Percentiles rank a stretch among this genome's conserved stretches.
phyloP scores from a whole-genome alignment of 2,888 invertebrate species.

The Drosophila peninsularis region DNA sequence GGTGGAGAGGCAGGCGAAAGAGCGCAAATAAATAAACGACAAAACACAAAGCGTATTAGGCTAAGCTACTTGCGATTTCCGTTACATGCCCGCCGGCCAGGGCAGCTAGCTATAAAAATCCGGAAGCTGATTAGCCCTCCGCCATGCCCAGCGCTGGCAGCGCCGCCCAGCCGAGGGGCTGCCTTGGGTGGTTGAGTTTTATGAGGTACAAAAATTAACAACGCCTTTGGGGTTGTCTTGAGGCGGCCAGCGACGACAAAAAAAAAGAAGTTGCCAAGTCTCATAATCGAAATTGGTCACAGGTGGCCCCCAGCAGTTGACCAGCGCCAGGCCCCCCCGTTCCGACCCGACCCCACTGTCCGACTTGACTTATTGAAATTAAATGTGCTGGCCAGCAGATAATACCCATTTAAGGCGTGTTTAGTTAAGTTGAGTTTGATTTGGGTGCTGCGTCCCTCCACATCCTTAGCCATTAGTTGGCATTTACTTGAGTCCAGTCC shows the following conservation, averaged over 20 bases:
- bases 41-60: slow-evolving; percentile 79
- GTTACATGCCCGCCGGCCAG: slow-evolving; percentile 61
- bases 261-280: slow-evolving; percentile 55
- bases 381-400: slow-evolving; percentile 74
- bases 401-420: slow-evolving; percentile 77
- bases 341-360: slow-evolving; percentile 4
- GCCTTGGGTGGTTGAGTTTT: slow-evolving; percentile 68
- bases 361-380: slow-evolving; percentile 70
- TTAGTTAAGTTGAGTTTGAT: slow-evolving; percentile 76
- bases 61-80: slow-evolving; percentile 80
- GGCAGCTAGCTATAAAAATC: slow-evolving; percentile 65
- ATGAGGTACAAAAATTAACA: slow-evolving; percentile 77
- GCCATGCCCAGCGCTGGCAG: neutral
- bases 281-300: slow-evolving; percentile 82
- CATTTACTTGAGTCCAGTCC: slow-evolving; percentile 26
- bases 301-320: slow-evolving; percentile 71
- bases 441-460: slow-evolving; percentile 49
- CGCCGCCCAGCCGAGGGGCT: neutral
- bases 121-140: slow-evolving; percentile 73
- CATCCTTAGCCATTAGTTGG: slow-evolving; percentile 4
- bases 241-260: slow-evolving; percentile 28
- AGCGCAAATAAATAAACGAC: slow-evolving; percentile 75
- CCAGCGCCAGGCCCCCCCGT: slow-evolving; percentile 41
- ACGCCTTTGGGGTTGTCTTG: slow-evolving; percentile 71
- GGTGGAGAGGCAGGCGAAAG: slow-evolving; percentile 51